Percentiles rank a stretch among this genome's conserved stretches.
phyloP scores from a whole-genome alignment of 1,140 invertebrate species.

The Euura saliciscinereae region DNA sequence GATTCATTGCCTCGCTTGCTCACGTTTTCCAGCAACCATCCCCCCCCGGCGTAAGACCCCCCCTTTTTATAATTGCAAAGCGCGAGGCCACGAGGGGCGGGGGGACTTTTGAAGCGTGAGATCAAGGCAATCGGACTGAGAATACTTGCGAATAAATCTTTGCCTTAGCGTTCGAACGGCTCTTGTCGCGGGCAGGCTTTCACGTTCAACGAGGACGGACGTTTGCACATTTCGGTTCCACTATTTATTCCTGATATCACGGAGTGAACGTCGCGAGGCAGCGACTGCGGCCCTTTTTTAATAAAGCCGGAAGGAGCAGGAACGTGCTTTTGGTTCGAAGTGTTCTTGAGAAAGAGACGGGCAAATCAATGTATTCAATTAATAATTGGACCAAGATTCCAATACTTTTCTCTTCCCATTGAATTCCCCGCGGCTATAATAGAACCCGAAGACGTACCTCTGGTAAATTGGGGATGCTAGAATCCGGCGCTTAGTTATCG shows the following conservation, averaged over 20 bases:
- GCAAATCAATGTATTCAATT: slow-evolving; percentile 13
- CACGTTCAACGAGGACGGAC: not conserved
- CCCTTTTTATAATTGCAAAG: slow-evolving; percentile 54
- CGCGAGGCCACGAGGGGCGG: slow-evolving; percentile 32
- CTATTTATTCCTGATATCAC: not conserved
- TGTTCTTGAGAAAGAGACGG: not conserved
- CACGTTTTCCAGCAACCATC: not conserved
- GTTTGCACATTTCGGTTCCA: not conserved
- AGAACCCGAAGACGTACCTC: not conserved
- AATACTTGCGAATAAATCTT: slow-evolving; percentile 45
- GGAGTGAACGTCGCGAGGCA: not conserved
- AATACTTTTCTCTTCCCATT: not conserved
- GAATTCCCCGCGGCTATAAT: not conserved
- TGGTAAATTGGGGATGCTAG: not conserved
- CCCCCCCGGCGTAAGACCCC: not conserved
- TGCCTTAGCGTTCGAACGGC: slow-evolving; percentile 23
- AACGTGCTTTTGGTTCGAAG: not conserved
- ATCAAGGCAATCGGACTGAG: slow-evolving; percentile 44
- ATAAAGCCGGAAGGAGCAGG: not conserved
- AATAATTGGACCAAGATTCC: slow-evolving; percentile 6
- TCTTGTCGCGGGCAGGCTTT: not conserved
- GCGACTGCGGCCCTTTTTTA: not conserved
- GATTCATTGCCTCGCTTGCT: slow-evolving; percentile 35
- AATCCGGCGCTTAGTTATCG: not conserved
- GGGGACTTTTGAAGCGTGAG: slow-evolving; percentile 40